Conservation (phyloP, 2,888 invertebrate species). For the Synanthedon formicaeformis region DNA sequence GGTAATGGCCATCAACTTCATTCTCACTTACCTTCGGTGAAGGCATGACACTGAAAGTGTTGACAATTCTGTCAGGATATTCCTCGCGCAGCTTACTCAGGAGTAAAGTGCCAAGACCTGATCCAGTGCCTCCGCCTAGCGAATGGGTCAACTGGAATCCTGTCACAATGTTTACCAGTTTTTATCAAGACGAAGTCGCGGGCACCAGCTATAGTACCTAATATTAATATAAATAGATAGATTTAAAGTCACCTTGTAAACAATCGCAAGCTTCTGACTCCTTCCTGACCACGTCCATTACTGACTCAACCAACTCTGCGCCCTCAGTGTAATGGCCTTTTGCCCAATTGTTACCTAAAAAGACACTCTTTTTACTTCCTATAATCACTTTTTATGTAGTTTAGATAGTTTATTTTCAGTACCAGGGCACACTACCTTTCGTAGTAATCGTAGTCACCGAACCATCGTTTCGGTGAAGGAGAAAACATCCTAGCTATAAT, state of each 20-base stretch:
- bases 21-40: conserved; percentile 77
- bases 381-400: too few relatives aligned
- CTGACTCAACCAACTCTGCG: conserved; percentile 78
- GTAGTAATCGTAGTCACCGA: too few relatives aligned
- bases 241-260: conserved; percentile 52
- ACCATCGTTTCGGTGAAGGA: too few relatives aligned
- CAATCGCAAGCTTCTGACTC: conserved; percentile 85
- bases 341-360: conserved; percentile 88
- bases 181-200: too few relatives aligned
- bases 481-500: too few relatives aligned
- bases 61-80: conserved; percentile 87
- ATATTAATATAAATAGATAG: too few relatives aligned
- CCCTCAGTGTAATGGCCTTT: conserved; percentile 88
- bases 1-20: too few relatives aligned
- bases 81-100: conserved; percentile 86
- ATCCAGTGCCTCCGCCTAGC: conserved; percentile 86
- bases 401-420: too few relatives aligned
- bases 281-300: conserved; percentile 76
- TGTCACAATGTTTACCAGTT: conserved; percentile 9
- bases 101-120: conserved; percentile 84
- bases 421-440: too few relatives aligned
- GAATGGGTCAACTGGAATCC: conserved; percentile 83
- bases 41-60: conserved; percentile 84
- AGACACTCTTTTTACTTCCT: not conserved
- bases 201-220: too few relatives aligned